Conservation (phyloP, 2,113 vertebrate species). For the Synchiropus splendidus region DNA sequence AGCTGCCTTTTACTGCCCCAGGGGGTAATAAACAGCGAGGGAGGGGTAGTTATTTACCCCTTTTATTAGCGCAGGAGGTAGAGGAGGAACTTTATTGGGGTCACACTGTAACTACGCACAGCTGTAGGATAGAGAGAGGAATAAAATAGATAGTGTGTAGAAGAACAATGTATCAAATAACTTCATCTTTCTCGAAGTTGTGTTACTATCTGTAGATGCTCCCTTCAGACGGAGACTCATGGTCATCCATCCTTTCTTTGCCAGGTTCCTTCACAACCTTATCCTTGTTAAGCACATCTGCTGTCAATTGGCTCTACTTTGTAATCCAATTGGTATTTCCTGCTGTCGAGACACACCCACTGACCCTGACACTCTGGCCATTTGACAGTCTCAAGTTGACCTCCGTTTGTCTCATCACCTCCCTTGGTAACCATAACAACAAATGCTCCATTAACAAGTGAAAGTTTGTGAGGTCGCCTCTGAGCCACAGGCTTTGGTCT, state of each 20-base stretch:
- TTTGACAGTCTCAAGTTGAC: constrained; percentile 10
- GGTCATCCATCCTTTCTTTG: constrained; percentile 32
- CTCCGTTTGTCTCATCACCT: constrained; percentile 7
- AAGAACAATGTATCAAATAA: constrained; percentile 7
- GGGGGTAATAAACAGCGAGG: constrained; percentile 67
- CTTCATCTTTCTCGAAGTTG: neutral
- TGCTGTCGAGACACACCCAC: constrained; percentile 36
- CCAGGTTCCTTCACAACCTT: constrained; percentile 31
- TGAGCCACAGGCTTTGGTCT: too few species aligned
- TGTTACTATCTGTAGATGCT: neutral
- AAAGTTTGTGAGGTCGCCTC: too few species aligned
- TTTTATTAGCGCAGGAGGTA: constrained; percentile 64
- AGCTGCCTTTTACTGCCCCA: constrained; percentile 74
- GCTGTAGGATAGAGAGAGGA: constrained; percentile 55
- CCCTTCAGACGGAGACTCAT: neutral
- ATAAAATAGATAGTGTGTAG: constrained; percentile 26
- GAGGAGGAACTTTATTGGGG: constrained; percentile 66
- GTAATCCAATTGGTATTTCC: constrained; percentile 66
- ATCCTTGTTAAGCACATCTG: constrained; percentile 67
- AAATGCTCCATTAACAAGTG: constrained; percentile 6
- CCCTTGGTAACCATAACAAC: constrained; percentile 22
- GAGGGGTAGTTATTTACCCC: constrained; percentile 64
- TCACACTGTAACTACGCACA: constrained; percentile 70
- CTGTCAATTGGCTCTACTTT: constrained; percentile 59
- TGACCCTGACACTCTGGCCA: constrained; percentile 24